Base-by-base conservation (phyloP, 1,140 invertebrate species). In the Pachypsylla venusta region DNA sequence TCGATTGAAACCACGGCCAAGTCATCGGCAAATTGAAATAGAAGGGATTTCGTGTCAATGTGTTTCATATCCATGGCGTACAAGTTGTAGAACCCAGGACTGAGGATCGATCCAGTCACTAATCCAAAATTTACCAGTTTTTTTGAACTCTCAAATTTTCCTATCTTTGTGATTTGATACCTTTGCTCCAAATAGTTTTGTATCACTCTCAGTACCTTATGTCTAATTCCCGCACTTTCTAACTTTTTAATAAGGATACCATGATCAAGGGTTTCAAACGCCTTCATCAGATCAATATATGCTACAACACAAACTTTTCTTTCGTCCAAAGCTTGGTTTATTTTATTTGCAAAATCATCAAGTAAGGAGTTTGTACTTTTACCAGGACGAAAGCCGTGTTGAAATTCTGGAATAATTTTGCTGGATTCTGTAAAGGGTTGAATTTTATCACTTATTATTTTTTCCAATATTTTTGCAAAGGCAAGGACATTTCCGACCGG, bases 1-100 rank as follows among this genome's bases (percentile, higher is more conserved):
- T 48, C 16, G 5, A n/a, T 19, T 5, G 42, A 48, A n/a, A 48
- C 42, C 4, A 48, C 16, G n/a, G 42, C 42, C 4, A 48, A 4
- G 22, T 48, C 42, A 48, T 48, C 42, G n/a, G 42, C 42, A 48
- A 48, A 48, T n/a, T 48, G 42, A 48, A 48, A 48, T 5, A 48
- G n/a, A 4, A 7, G 7, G 22, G 7, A 48, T 4, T 48, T 48
- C 3, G 22, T n/a, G 5, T n/a, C 3, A 3, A 48, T 7, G 16
- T 19, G 22, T 48, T 48, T 4, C 42, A 48, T 5, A 48, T 48
- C 42, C 5, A n/a, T 48, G 22, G 42, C 42, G 22, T 48, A 48
- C 16, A 48, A 7, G 22, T 48, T 48, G 22, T 48, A 48, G 22
- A 48, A 48, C 5, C 7, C 5, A 48, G 42, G 42, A 48, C 42